Conservation (phyloP, 2,113 vertebrate species). For the Ptilonorhynchus violaceus region DNA sequence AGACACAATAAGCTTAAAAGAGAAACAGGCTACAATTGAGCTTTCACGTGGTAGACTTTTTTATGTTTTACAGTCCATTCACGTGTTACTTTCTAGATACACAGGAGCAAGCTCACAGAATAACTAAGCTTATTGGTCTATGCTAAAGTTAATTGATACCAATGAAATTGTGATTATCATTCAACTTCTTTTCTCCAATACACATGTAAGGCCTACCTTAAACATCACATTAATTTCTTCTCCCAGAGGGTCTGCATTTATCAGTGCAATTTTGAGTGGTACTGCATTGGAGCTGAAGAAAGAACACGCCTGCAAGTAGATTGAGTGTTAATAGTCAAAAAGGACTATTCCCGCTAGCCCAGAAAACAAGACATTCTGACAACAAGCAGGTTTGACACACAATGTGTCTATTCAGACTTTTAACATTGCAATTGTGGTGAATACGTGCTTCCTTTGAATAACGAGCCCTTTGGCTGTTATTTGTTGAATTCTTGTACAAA, state of each 20-base stretch:
- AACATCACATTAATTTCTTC: slow-evolving; percentile 99
- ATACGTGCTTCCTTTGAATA: neutral
- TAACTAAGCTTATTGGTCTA: neutral
- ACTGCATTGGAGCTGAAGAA: slow-evolving; percentile 99
- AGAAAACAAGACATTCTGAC: slow-evolving; percentile 12
- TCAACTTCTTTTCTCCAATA: neutral
- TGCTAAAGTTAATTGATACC: neutral
- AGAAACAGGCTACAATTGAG: neutral
- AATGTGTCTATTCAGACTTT: slow-evolving; percentile 4
- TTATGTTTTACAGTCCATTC: neutral
- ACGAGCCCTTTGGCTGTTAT: neutral
- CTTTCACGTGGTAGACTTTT: neutral
- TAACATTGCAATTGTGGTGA: neutral
- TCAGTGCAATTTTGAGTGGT: slow-evolving; percentile 89
- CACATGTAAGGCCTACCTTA: slow-evolving; percentile 78
- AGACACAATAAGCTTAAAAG: neutral
- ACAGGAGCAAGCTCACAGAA: neutral
- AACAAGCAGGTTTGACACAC: neutral
- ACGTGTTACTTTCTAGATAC: neutral
- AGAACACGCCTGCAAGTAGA: slow-evolving; percentile 88
- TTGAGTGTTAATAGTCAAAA: neutral
- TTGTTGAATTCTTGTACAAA: slow-evolving; percentile 24
- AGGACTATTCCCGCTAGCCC: neutral
- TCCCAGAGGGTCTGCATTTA: slow-evolving; percentile 92
- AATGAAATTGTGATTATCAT: neutral